Percentiles rank a stretch among this genome's conserved stretches.
Evolutionary conservation across 2,113 vertebrate species (phyloP).

Genomic region (Tympanuchus pallidicinctus): DNA sequence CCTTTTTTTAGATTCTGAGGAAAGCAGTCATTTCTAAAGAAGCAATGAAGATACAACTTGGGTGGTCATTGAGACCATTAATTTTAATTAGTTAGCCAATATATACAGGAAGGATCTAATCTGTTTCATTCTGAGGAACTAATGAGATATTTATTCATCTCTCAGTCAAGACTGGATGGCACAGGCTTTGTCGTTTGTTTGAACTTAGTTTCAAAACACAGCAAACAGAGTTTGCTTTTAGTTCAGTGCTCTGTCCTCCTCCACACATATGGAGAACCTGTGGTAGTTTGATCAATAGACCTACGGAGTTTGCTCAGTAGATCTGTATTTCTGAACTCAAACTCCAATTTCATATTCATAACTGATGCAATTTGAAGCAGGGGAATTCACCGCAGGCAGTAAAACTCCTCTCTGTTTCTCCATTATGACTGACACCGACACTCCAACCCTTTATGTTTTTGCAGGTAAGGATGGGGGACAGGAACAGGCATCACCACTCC

Average conservation of each 20-base stretch:
- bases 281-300: not conserved
- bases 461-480: not conserved
- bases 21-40: not conserved
- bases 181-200: not conserved
- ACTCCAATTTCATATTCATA: not conserved
- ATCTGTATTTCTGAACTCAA: not conserved
- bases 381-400: not conserved
- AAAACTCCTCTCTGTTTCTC: not conserved
- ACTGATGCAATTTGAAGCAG: not conserved
- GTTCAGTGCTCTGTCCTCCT: not conserved
- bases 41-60: not conserved
- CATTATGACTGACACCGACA: not conserved
- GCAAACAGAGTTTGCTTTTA: not conserved
- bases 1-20: not conserved
- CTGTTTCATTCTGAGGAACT: not conserved
- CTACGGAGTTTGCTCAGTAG: not conserved
- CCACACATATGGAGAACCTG: not conserved
- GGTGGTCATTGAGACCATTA: not conserved
- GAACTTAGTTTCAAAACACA: not conserved
- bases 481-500: not conserved
- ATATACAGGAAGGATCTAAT: not conserved
- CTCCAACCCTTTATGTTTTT: not conserved
- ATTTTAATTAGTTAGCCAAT: not conserved
- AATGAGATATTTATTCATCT: not conserved
- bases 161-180: not conserved